Evolutionary conservation across 2,888 invertebrate species (phyloP).

Genomic region (Napeogenes sylphis): DNA sequence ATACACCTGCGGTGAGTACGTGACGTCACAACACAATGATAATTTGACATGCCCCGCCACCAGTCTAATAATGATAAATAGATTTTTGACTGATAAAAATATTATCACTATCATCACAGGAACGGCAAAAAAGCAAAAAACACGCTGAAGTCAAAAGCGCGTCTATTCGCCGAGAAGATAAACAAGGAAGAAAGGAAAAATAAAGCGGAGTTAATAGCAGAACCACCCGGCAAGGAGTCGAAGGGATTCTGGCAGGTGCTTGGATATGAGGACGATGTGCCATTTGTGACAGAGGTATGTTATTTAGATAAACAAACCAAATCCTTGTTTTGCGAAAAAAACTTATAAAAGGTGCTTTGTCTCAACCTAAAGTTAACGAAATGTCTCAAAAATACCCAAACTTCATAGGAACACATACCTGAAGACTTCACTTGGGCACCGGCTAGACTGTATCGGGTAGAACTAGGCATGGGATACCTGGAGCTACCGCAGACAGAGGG

Average conservation of each 20-base stretch:
- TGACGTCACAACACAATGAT: neutral
- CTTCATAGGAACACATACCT: conserved; percentile 83
- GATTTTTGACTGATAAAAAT: neutral
- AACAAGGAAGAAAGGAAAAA: conserved; percentile 99
- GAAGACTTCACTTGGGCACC: conserved; percentile 80
- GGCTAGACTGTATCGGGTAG: conserved; percentile 94
- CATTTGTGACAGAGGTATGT: conserved; percentile 58
- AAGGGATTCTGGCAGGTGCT: conserved; percentile 90
- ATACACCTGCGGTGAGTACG: no score
- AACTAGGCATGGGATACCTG: conserved; percentile 98
- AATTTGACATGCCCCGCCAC: neutral
- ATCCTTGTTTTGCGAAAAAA: no score
- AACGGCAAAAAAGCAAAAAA: conserved; percentile 90
- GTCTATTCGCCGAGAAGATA: conserved; percentile 97
- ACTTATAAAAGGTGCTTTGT: no score
- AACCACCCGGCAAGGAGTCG: conserved; percentile 89
- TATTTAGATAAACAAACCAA: neutral
- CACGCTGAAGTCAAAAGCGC: conserved; percentile 90
- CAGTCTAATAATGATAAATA: neutral
- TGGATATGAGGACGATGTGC: conserved; percentile 74
- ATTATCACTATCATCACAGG: conserved; percentile 42
- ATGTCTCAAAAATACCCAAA: no score
- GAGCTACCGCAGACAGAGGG: conserved; percentile 94
- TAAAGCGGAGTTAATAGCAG: conserved; percentile 91
- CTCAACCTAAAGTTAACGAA: no score